Conservation (phyloP, 2,888 invertebrate genomes). For the Pammene fasciana region DNA sequence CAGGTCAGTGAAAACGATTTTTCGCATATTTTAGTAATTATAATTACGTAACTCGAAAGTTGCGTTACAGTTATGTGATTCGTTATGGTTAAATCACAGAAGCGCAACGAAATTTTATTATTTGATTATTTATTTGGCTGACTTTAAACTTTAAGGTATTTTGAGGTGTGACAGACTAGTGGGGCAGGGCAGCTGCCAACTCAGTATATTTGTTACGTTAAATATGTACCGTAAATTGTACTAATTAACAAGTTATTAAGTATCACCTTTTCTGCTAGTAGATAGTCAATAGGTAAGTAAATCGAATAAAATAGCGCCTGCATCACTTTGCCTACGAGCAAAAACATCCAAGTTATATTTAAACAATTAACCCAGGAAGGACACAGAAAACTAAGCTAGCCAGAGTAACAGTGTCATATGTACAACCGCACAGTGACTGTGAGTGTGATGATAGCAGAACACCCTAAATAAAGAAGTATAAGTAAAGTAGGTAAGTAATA, state of each 20-base stretch:
- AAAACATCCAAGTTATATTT: constrained; percentile 9
- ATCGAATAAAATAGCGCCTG: neutral
- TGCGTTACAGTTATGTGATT: neutral
- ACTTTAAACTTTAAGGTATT: no score
- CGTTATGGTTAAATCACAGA: neutral
- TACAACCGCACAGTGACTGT: neutral
- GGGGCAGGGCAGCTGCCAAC: no score
- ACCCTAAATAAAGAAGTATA: no score
- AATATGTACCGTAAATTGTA: no score
- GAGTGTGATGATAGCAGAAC: no score
- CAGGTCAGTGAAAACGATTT: constrained; percentile 2
- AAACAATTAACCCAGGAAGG: neutral
- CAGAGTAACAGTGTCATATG: neutral
- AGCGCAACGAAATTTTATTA: neutral
- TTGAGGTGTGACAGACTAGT: no score
- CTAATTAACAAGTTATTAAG: no score
- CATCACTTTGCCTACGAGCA: neutral
- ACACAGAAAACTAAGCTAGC: neutral
- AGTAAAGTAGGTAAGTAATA: no score
- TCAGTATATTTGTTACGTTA: no score
- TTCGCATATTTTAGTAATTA: constrained; percentile 6
- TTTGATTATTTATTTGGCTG: neutral
- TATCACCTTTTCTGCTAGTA: no score
- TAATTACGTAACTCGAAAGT: constrained; percentile 4
- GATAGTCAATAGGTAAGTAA: no score